Evolutionary conservation across 2,113 vertebrate genomes (phyloP).

Genomic region (Salvelinus sp.): DNA sequence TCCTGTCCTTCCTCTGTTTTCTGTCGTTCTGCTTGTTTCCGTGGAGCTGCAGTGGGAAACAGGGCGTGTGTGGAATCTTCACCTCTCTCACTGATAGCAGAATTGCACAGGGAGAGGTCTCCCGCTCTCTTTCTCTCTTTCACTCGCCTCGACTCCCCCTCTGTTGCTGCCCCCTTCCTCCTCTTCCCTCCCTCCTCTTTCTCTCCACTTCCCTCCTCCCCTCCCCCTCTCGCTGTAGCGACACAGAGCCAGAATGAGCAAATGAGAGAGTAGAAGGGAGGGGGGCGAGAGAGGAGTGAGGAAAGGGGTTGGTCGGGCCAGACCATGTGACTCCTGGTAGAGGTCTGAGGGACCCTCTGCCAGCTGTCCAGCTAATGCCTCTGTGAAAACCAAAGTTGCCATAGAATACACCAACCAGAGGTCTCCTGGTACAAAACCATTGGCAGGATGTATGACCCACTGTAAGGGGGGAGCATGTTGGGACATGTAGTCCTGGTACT

Average conservation of each 20-base stretch:
- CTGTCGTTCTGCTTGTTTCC: conserved; percentile 1
- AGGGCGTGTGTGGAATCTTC: conserved; percentile 33
- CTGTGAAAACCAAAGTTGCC: conserved; percentile 73
- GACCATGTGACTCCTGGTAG: conserved; percentile 55
- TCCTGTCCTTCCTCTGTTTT: conserved; percentile 13
- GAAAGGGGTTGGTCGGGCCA: conserved; percentile 46
- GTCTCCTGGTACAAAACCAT: conserved; percentile 49
- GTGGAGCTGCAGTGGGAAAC: conserved; percentile 26
- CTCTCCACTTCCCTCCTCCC: conserved; percentile 54
- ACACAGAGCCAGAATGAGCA: conserved; percentile 25
- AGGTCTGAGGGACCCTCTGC: conserved; percentile 54
- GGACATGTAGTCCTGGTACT: conserved; percentile 63
- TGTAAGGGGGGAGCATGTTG: conserved; percentile 54
- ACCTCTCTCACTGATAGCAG: conserved; percentile 38
- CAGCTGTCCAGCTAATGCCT: conserved; percentile 74
- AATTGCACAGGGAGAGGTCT: conserved; percentile 39
- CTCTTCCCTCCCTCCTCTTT: conserved; percentile 13
- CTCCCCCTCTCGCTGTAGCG: conserved; percentile 58
- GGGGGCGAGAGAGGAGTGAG: conserved; percentile 31
- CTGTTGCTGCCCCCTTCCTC: conserved; percentile 13
- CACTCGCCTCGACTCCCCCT: conserved; percentile 36
- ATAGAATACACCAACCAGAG: conserved; percentile 59
- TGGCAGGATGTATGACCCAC: conserved; percentile 50
- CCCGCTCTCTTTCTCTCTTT: conserved; percentile 54
- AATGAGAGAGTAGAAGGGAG: conserved; percentile 43